Evolutionary conservation across 2,888 invertebrate species (phyloP).

Genomic region (Aphodius sticticus): DNA sequence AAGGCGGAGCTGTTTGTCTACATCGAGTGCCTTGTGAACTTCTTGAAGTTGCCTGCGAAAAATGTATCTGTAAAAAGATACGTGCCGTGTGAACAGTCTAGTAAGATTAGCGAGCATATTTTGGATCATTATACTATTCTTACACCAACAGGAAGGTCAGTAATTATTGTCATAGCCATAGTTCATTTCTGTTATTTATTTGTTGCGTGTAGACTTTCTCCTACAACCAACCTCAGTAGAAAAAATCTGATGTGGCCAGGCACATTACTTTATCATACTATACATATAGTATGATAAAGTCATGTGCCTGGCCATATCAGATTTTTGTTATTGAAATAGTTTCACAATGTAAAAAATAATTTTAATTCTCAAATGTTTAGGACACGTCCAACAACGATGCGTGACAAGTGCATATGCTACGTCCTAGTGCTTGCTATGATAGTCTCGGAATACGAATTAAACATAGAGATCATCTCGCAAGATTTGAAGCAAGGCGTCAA

Average conservation of each 20-base stretch:
- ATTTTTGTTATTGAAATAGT: too few relatives aligned
- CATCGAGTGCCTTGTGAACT: slow-evolving; percentile 52
- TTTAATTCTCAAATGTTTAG: slow-evolving; percentile 19
- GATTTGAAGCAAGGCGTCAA: slow-evolving; percentile 53
- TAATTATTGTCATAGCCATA: slow-evolving; percentile 21
- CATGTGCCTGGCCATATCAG: too few relatives aligned
- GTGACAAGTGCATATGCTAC: slow-evolving; percentile 55
- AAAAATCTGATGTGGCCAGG: too few relatives aligned
- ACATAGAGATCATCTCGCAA: slow-evolving; percentile 50
- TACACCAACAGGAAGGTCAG: slow-evolving; percentile 46
- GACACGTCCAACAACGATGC: slow-evolving; percentile 53
- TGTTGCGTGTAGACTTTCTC: too few relatives aligned
- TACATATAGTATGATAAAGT: too few relatives aligned
- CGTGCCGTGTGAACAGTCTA: slow-evolving; percentile 50
- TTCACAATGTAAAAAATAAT: too few relatives aligned
- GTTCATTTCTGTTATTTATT: too few relatives aligned
- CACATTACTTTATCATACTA: too few relatives aligned
- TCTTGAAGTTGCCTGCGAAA: slow-evolving; percentile 48
- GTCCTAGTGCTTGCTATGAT: slow-evolving; percentile 54
- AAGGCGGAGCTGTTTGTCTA: slow-evolving; percentile 53
- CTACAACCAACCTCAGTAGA: too few relatives aligned
- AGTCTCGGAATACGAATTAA: slow-evolving; percentile 50
- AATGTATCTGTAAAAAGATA: slow-evolving; percentile 48
- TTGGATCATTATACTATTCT: slow-evolving; percentile 49
- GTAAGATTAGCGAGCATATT: slow-evolving; percentile 50